Evolutionary conservation across 1,140 invertebrate species (phyloP).

Genomic region (Zaprionus camerounensis): DNA sequence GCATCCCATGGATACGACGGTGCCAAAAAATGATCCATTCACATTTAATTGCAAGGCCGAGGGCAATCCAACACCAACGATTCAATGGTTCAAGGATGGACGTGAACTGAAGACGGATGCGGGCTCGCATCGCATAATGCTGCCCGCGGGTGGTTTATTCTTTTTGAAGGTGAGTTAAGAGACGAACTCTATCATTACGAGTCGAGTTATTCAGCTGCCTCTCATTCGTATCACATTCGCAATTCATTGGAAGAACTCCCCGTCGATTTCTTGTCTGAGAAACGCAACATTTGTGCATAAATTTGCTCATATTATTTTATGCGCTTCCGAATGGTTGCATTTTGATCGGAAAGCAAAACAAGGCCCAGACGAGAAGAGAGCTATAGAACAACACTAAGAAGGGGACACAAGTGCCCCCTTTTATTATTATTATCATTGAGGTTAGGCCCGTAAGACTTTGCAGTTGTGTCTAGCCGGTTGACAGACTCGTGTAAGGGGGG

Average conservation of each 20-base stretch:
- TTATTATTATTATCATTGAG: not conserved
- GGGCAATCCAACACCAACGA: conserved; percentile 87
- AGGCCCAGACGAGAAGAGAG: conserved; percentile 37
- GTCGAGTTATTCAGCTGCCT: conserved; percentile 50
- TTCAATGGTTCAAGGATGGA: conserved; percentile 89
- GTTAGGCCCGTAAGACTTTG: conserved; percentile 31
- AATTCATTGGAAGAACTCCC: conserved; percentile 30
- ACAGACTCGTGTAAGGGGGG: not conserved
- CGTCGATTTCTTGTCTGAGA: conserved; percentile 44
- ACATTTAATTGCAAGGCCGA: conserved; percentile 89
- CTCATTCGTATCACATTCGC: conserved; percentile 6
- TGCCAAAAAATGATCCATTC: conserved; percentile 88
- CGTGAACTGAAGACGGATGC: conserved; percentile 85
- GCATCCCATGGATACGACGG: conserved; percentile 90
- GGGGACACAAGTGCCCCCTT: not conserved
- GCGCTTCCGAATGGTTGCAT: conserved; percentile 75
- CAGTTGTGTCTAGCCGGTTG: conserved; percentile 32
- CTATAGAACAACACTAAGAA: conserved; percentile 26
- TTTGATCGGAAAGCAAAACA: conserved; percentile 74
- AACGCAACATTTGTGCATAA: conserved; percentile 78
- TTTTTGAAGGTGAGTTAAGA: conserved; percentile 88
- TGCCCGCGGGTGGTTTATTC: conserved; percentile 89
- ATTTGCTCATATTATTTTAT: conserved; percentile 76
- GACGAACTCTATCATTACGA: conserved; percentile 62
- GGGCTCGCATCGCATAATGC: conserved; percentile 86